A percentile compares a stretch with the other conserved stretches of the same genome.
These are phyloP conservation scores for Propithecus deckenii DNA, from an alignment of 2,797 vertebrate genomes.

Conservation along the genomic window DNA sequence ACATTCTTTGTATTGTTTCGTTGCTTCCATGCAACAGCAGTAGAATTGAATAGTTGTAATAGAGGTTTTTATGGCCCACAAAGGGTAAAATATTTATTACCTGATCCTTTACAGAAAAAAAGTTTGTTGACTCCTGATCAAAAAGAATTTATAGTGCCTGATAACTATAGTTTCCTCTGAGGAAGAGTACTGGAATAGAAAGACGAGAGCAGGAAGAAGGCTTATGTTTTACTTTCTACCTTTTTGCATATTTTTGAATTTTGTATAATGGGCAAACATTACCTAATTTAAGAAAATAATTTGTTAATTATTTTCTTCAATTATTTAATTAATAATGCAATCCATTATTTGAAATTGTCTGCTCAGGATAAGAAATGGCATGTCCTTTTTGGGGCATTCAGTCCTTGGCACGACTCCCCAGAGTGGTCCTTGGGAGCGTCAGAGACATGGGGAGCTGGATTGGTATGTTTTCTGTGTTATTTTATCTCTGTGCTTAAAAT, in stretches of 20 bases:
- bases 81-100: not conserved
- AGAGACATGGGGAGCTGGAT: not conserved
- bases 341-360: not conserved
- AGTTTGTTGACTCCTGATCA: not conserved
- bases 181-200: not conserved
- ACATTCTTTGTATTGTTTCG: not conserved
- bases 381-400: not conserved
- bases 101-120: not conserved
- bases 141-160: not conserved
- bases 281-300: not conserved
- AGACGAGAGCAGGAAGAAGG: not conserved
- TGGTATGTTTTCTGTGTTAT: not conserved
- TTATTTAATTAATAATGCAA: not conserved
- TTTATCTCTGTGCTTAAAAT: not conserved
- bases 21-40: not conserved
- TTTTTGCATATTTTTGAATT: not conserved
- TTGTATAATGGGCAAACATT: not conserved
- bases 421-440: not conserved
- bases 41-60: not conserved
- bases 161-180: not conserved
- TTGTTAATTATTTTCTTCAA: not conserved
- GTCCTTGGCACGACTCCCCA: not conserved
- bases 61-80: not conserved
- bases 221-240: not conserved
- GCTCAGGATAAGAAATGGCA: not conserved